Conservation (phyloP, 64 coral and sea anemone genomes). For the Acropora yongei region DNA sequence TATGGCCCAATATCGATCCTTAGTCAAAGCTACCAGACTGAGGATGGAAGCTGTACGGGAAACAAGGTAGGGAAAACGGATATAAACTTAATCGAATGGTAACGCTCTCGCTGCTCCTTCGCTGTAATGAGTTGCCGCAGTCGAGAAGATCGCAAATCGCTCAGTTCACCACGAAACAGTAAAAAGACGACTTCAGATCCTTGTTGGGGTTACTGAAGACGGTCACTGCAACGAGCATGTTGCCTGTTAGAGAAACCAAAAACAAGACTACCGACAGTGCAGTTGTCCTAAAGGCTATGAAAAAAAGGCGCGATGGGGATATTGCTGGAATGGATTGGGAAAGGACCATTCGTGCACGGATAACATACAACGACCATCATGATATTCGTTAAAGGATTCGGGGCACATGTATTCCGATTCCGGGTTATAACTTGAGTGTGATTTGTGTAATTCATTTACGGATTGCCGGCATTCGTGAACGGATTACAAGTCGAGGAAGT, state of each 20-base stretch:
- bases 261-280: conserved; percentile 41
- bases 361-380: too few species aligned
- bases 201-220: conserved; percentile 77
- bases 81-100: not conserved
- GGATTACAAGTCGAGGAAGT: too few species aligned
- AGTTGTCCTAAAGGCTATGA: conserved; percentile 61
- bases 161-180: conserved; percentile 80
- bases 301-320: conserved; percentile 37
- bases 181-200: conserved; percentile 79
- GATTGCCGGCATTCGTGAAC: too few species aligned
- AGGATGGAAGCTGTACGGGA: conserved; percentile 84
- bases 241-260: conserved; percentile 72
- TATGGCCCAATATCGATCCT: conserved; percentile 87
- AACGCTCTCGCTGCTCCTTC: conserved; percentile 49
- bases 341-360: too few species aligned
- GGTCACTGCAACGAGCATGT: conserved; percentile 81
- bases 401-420: too few species aligned
- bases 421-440: too few species aligned
- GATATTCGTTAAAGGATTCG: too few species aligned
- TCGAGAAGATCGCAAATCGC: conserved; percentile 71
- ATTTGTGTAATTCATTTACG: too few species aligned
- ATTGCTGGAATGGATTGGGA: too few species aligned
- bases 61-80: conserved; percentile 82
- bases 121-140: conserved; percentile 43
- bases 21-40: conserved; percentile 80